These are phyloP conservation scores for Drosophila peninsularis DNA, from an alignment of 2,888 invertebrate genomes.

Conservation along the genomic window DNA sequence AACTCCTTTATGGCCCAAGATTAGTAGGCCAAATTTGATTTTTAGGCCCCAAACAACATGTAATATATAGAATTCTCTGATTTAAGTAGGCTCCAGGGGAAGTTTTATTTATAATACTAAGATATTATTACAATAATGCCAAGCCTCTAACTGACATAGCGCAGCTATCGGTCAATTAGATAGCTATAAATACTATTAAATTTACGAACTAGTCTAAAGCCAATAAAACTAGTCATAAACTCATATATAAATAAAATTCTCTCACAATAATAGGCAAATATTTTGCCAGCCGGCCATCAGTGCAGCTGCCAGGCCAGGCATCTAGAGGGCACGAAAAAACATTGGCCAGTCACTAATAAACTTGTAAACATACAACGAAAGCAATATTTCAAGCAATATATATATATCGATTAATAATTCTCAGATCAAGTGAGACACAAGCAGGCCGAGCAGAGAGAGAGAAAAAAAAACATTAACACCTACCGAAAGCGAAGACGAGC, in stretches of 20 bases:
- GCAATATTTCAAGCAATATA: conserved; percentile 44
- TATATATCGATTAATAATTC: conserved; percentile 53
- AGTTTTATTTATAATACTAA: no score
- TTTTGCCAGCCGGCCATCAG: background rate
- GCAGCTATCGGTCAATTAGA: background rate
- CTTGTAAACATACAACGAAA: conserved; percentile 17
- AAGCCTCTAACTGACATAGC: background rate
- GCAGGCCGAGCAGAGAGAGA: conserved; percentile 9
- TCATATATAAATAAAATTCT: background rate
- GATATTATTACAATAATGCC: background rate
- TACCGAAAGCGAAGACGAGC: conserved; percentile 39
- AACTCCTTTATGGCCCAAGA: no score
- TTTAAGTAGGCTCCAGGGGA: no score
- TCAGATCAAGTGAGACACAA: conserved; percentile 28
- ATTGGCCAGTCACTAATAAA: conserved; percentile 13
- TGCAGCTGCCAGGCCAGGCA: no score
- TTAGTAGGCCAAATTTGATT: no score
- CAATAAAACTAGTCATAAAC: background rate
- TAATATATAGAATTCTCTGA: no score
- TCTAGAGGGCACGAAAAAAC: background rate
- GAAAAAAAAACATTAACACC: conserved; percentile 55
- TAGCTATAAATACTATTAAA: background rate
- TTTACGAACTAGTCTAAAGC: no score
- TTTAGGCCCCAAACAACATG: no score
- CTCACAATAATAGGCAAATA: background rate